Conservation (phyloP, 2,113 vertebrate genomes). For the Daubentonia madagascariensis region DNA sequence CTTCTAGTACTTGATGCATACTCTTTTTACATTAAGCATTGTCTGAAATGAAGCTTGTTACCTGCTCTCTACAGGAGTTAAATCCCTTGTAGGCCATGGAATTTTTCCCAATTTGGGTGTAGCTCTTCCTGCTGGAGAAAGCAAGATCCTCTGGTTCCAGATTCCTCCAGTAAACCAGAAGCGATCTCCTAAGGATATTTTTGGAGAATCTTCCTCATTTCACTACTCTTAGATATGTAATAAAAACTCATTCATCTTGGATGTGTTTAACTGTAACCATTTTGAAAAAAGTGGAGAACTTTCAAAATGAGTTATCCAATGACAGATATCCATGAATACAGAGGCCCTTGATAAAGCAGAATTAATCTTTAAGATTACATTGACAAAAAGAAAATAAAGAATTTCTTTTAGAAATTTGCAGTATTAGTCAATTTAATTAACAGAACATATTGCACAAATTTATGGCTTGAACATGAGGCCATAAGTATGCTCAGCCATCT, state of each 20-base stretch:
- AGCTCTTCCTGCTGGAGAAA: neutral
- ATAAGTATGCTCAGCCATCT: neutral
- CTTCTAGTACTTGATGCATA: neutral
- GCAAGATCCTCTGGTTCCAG: neutral
- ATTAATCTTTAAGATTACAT: neutral
- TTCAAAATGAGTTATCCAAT: neutral
- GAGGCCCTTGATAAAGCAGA: neutral
- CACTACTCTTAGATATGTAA: neutral
- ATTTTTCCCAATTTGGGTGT: neutral
- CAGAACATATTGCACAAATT: neutral
- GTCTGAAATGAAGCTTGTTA: neutral
- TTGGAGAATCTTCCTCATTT: neutral
- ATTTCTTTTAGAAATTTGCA: neutral
- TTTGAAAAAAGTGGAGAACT: constrained; percentile 49
- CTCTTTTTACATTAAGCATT: neutral
- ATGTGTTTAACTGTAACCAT: neutral
- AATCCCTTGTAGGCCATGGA: neutral
- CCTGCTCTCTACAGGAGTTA: neutral
- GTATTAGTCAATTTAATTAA: constrained; percentile 36
- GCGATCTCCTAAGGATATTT: neutral
- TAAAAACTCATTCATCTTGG: neutral
- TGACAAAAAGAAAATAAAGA: neutral
- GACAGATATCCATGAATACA: neutral
- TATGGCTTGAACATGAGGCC: neutral
- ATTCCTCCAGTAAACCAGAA: neutral